Percentiles rank a stretch among this genome's conserved stretches.
Evolutionary conservation across 2,888 invertebrate species (phyloP).

Genomic region (Nasonia oneida): DNA sequence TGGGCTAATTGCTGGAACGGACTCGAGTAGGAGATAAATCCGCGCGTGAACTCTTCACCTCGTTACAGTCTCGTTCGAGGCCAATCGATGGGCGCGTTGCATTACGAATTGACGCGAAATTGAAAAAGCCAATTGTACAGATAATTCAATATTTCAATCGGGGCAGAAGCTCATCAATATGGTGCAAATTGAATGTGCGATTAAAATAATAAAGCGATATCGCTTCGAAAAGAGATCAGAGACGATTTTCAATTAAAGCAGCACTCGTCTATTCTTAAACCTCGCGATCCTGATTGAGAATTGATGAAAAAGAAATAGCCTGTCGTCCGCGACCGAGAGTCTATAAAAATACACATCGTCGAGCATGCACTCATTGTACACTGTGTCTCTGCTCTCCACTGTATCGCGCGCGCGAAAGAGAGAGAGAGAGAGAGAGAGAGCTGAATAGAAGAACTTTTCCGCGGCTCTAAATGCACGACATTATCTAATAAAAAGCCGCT

Average conservation of each 20-base stretch:
- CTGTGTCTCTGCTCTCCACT: background rate
- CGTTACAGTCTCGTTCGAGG: background rate
- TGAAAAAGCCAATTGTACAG: background rate
- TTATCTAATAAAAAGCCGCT: conserved; percentile 42
- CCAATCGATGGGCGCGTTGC: background rate
- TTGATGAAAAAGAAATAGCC: background rate
- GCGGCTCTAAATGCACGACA: conserved; percentile 18
- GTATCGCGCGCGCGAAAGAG: background rate
- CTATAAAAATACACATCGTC: background rate
- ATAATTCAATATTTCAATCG: background rate
- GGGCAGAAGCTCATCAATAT: too few relatives aligned
- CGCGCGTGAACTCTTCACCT: background rate
- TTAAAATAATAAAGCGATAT: too few relatives aligned
- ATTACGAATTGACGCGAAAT: background rate
- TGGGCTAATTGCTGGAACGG: background rate
- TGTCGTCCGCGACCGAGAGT: background rate
- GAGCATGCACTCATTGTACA: background rate
- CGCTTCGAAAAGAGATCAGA: too few relatives aligned
- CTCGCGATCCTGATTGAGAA: background rate
- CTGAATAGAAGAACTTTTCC: background rate
- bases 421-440: too few relatives aligned
- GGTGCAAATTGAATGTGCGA: too few relatives aligned
- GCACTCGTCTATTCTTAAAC: too few relatives aligned
- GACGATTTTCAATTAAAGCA: too few relatives aligned
- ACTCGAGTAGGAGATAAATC: background rate